Conservation (phyloP, 2,888 invertebrate genomes). For the Heliconius charithonia region DNA sequence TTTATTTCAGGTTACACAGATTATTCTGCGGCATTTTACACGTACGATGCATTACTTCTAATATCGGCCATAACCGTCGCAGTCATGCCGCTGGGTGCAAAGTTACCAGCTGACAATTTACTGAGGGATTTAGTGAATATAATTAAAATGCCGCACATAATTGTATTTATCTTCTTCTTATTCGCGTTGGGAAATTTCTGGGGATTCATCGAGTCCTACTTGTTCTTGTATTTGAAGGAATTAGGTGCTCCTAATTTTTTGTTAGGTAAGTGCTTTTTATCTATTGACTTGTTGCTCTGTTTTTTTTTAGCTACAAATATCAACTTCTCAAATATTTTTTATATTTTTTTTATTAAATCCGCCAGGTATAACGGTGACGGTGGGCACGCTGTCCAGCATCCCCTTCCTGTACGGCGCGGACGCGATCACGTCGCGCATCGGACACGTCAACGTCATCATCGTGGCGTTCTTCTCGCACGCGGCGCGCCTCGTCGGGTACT, state of each 20-base stretch:
- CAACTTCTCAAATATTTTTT: too few relatives aligned
- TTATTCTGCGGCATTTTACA: conserved; percentile 94
- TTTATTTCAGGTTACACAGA: conserved; percentile 82
- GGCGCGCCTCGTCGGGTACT: conserved; percentile 91
- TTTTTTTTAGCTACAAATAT: conserved; percentile 12
- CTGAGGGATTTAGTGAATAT: conserved; percentile 89
- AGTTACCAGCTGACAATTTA: conserved; percentile 90
- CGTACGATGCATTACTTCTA: conserved; percentile 88
- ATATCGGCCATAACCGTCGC: conserved; percentile 89
- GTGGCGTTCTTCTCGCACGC: conserved; percentile 94
- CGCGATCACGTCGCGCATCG: conserved; percentile 90
- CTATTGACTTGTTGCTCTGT: not conserved
- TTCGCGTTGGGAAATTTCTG: conserved; percentile 93
- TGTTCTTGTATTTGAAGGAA: conserved; percentile 93
- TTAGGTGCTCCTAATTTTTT: conserved; percentile 92
- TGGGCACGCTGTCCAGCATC: conserved; percentile 92
- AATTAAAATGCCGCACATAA: conserved; percentile 90
- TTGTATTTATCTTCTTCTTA: conserved; percentile 91
- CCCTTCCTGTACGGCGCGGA: conserved; percentile 94
- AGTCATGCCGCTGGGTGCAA: conserved; percentile 90
- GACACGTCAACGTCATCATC: conserved; percentile 92
- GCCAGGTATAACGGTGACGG: conserved; percentile 91
- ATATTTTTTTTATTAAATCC: too few relatives aligned
- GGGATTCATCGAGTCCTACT: conserved; percentile 95
- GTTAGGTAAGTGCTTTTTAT: conserved; percentile 83